A percentile compares a stretch with the other conserved stretches of the same genome.
phyloP scores from a whole-genome alignment of 2,797 vertebrate genomes.

The Parauchenoglanis ngamensis region DNA sequence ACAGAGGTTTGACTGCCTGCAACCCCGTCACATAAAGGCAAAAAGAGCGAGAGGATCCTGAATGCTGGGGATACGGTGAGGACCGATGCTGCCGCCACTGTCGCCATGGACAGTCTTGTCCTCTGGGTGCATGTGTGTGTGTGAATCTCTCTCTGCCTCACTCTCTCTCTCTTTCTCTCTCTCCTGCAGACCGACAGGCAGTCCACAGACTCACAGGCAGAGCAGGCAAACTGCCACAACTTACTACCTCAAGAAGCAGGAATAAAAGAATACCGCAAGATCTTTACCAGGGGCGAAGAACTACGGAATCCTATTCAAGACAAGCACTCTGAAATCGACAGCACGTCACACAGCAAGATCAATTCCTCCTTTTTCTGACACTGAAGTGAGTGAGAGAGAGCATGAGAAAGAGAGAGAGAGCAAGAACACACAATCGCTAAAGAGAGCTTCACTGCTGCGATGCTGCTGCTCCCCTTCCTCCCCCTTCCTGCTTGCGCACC shows the following conservation, averaged over 20 bases:
- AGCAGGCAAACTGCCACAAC: slow-evolving; percentile 80
- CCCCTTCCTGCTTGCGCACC: slow-evolving; percentile 62
- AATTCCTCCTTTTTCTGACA: slow-evolving; percentile 54
- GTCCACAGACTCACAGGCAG: slow-evolving; percentile 77
- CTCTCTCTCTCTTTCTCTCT: slow-evolving; percentile 51
- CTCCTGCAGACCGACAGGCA: slow-evolving; percentile 74
- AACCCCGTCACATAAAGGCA: slow-evolving; percentile 73
- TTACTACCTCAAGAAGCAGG: slow-evolving; percentile 79
- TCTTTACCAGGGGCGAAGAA: slow-evolving; percentile 47
- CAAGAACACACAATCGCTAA: slow-evolving; percentile 32
- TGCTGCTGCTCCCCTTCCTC: slow-evolving; percentile 65
- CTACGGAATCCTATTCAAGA: slow-evolving; percentile 52
- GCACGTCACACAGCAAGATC: slow-evolving; percentile 58
- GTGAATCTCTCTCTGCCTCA: slow-evolving; percentile 61
- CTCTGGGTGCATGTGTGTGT: slow-evolving; percentile 70
- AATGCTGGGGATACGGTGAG: slow-evolving; percentile 66
- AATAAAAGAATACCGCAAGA: slow-evolving; percentile 71
- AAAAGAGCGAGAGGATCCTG: slow-evolving; percentile 69
- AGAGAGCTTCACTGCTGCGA: slow-evolving; percentile 53
- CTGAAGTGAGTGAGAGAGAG: slow-evolving; percentile 49
- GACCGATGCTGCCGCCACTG: slow-evolving; percentile 46
- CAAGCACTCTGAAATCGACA: slow-evolving; percentile 59
- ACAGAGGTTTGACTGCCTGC: slow-evolving; percentile 84
- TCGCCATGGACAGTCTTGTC: slow-evolving; percentile 69
- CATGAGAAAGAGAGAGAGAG: slow-evolving; percentile 54